Evolutionary conservation across 2,113 vertebrate species (phyloP), one percentile per base, ranked within the genome.

Genomic region (Paradisaea rubra): DNA sequence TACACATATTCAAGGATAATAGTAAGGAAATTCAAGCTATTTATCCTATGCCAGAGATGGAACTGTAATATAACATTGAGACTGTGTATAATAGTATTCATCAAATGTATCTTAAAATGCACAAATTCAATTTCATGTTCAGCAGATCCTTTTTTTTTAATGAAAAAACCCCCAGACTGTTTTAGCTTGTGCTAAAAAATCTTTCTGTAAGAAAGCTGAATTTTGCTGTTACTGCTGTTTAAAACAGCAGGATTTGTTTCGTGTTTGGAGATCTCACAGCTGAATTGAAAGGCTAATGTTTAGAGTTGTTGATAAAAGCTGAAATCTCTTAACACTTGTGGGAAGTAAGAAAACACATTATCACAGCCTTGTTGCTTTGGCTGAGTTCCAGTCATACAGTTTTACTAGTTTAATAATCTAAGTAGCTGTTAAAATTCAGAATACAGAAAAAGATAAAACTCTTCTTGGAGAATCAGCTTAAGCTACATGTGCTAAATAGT

Each of bases 241-340:
- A 19, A 57, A 82, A 83, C n/a, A 56, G 41, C 20, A 69, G n/a
- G 44, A 69, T 4, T 88, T 88, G 14, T 74, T 89, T 23, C 22
- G 30, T 17, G 31, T 66, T 81, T 71, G 53, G 44, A 19, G 44
- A 39, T 71, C 20, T 64, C 11, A 6, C 69, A 86, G 61, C 45
- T 81, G 49, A 84, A 72, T n/a, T 71, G 37, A 87, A 94, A 91
- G 53, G 53, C 49, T 71, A 22, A 15, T 78, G 44, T 84, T 92
- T 83, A 86, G 47, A 83, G 42, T 39, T 82, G 30, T 45, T 81
- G 49, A 42, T 79, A 63, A 65, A 76, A 88, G 28, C 25, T 68
- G 73, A 70, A 91, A 89, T 74, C 11, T 66, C 18, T 30, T 30
- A 37, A 61, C 33, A 30, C 19, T 59, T 66, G 12, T 10, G 33